Base-by-base conservation (phyloP, 2,113 vertebrate species). In the Mastomys coucha region DNA sequence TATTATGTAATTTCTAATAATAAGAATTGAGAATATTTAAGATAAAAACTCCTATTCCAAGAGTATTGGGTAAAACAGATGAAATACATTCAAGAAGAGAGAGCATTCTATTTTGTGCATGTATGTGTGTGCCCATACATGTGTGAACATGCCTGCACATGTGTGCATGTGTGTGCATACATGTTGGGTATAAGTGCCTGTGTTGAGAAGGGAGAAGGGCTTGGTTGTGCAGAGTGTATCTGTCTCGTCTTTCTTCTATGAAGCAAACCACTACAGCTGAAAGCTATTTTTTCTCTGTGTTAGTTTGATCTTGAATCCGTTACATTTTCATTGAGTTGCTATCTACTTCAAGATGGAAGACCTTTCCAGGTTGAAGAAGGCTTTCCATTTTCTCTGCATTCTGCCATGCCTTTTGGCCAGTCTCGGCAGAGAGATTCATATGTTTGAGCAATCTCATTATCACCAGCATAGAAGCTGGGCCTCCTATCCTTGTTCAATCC, bases 1-100 rank as follows among this genome's bases (percentile, higher is more conserved):
- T 81, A 69, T 84, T 73, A 49, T 36, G 0, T 65, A 67, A 85
- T 92, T 94, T 81, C 33, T 96, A 81, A 77, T 22, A 88, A 58
- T n/a, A 42, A 85, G 65, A 36, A 93, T 75, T 78, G 65, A 85
- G 42, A 85, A 84, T 39, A 42, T 63, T 76, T 58, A 11, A 42
- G 24, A 70, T 49, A 70, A 89, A 76, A 42, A 39, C 75, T 78
- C 88, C 85, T 73, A 17, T 24, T 65, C n/a, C 51, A 95, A 78
- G 31, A 56, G 72, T 56, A n/a, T 49, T 51, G 12, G 8, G 12
- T 65, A 56, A n/a, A 93, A 42, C 20, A 86, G 70, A 69, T 87
- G 26, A 94, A 78, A 22, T 88, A 31, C 12, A 17, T 91, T 91
- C 51, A 51, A 56, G 63, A 94, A 78, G 19, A 73, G 36, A 24